These are phyloP conservation scores for Volucella inanis DNA, from an alignment of 2,888 invertebrate genomes.

Conservation along the genomic window DNA sequence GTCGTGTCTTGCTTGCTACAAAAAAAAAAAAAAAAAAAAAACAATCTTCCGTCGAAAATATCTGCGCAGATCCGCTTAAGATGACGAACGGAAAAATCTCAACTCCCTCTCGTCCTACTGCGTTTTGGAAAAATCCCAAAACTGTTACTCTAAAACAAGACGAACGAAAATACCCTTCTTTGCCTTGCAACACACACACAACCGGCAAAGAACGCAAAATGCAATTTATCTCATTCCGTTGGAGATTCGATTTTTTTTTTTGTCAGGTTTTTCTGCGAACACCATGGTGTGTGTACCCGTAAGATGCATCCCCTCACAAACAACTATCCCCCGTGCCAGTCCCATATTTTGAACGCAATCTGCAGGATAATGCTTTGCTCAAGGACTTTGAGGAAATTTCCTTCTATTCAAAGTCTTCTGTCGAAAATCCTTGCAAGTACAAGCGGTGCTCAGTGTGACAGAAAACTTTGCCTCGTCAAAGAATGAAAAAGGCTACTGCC, in stretches of 20 bases:
- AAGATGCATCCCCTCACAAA: conserved; percentile 29
- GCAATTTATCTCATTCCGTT: conserved; percentile 70
- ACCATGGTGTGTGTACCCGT: background rate
- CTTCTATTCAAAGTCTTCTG: conserved; percentile 43
- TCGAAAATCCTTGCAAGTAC: conserved; percentile 43
- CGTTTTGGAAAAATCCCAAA: conserved; percentile 4
- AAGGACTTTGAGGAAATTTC: conserved; percentile 56
- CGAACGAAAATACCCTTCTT: conserved; percentile 39
- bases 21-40: conserved; percentile 18
- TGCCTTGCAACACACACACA: conserved; percentile 5
- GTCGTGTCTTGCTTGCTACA: conserved; percentile 34
- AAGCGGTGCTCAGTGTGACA: conserved; percentile 28
- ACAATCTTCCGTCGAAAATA: conserved; percentile 64
- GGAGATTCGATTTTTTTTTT: conserved; percentile 29
- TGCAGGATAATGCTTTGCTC: conserved; percentile 63
- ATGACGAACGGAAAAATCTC: conserved; percentile 64
- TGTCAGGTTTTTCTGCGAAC: background rate
- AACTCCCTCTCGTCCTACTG: background rate
- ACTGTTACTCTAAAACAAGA: conserved; percentile 58
- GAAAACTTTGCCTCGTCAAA: conserved; percentile 59
- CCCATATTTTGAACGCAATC: conserved; percentile 53
- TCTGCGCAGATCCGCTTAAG: conserved; percentile 71
- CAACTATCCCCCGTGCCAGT: conserved; percentile 18
- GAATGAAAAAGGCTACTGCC: conserved; percentile 5
- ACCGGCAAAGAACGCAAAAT: conserved; percentile 56